phyloP scores from a whole-genome alignment of 2,888 invertebrate genomes.

The Gandaritis pyraliata region DNA sequence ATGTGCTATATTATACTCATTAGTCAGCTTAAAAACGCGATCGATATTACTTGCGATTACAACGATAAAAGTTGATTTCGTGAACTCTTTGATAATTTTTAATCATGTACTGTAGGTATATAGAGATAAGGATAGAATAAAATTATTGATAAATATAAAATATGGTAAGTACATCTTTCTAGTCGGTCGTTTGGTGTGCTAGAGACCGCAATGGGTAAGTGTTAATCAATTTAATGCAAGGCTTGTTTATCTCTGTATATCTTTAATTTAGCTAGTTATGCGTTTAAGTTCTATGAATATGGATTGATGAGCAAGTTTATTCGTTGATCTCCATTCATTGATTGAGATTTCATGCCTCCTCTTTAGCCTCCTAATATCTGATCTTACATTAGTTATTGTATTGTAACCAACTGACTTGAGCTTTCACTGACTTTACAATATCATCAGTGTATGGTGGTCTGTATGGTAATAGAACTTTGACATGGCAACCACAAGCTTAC shows the following conservation, averaged over 20 bases:
- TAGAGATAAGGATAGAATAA: slow-evolving; percentile 52
- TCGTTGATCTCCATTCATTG: no score
- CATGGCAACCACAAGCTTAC: no score
- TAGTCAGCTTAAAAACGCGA: slow-evolving; percentile 8
- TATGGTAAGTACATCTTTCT: slow-evolving; percentile 49
- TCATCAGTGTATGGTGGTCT: no score
- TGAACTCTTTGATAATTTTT: slow-evolving; percentile 50
- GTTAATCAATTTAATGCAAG: not conserved
- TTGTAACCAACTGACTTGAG: no score
- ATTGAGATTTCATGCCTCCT: no score
- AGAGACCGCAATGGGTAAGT: slow-evolving; percentile 69
- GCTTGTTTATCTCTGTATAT: not conserved
- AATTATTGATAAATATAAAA: slow-evolving; percentile 63
- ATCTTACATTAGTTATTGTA: no score
- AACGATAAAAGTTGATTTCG: slow-evolving; percentile 46
- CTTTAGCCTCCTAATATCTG: no score
- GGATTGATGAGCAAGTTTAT: no score
- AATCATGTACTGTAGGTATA: slow-evolving; percentile 37
- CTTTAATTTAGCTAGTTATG: no score
- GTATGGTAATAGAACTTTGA: no score
- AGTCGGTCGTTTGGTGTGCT: slow-evolving; percentile 60
- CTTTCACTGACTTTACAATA: no score
- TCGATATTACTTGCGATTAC: slow-evolving; percentile 28
- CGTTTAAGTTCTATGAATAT: no score
- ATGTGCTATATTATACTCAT: slow-evolving; percentile 1